phyloP scores from a whole-genome alignment of 2,113 vertebrate species.

The Forbesichthys agassizii region DNA sequence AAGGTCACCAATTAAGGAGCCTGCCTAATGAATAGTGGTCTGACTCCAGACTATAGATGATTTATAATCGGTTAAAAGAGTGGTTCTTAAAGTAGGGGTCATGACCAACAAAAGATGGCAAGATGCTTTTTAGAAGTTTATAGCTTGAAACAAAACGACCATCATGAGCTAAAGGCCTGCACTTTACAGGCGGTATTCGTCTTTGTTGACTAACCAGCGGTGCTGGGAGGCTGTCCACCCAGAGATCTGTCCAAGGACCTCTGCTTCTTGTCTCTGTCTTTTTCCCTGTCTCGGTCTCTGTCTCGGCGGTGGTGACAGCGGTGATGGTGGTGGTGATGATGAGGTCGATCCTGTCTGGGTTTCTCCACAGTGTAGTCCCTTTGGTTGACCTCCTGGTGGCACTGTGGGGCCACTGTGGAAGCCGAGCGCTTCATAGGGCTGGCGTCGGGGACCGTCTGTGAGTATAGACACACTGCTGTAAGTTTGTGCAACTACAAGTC shows the following conservation, averaged over 20 bases:
- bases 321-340: conserved; percentile 87
- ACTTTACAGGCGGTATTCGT: neutral
- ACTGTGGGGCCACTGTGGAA: conserved; percentile 87
- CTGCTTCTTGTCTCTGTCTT: conserved; percentile 89
- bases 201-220: conserved; percentile 71
- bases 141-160: too few species aligned
- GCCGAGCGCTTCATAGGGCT: conserved; percentile 91
- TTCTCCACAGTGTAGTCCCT: conserved; percentile 81
- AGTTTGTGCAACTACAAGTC: neutral
- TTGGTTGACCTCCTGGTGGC: conserved; percentile 78
- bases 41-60: too few species aligned
- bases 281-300: conserved; percentile 78
- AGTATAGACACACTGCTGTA: neutral
- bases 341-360: conserved; percentile 75
- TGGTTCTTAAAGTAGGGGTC: too few species aligned
- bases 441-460: conserved; percentile 83
- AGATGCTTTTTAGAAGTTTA: too few species aligned
- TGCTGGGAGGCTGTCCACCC: conserved; percentile 68
- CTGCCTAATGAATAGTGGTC: too few species aligned
- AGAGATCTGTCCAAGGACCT: conserved; percentile 84
- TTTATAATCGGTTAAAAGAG: too few species aligned
- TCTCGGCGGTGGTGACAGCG: conserved; percentile 89
- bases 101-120: too few species aligned
- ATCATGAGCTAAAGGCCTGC: too few species aligned
- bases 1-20: too few species aligned